phyloP scores from a whole-genome alignment of 1,140 invertebrate genomes.

The Sesamia nonagrioides region DNA sequence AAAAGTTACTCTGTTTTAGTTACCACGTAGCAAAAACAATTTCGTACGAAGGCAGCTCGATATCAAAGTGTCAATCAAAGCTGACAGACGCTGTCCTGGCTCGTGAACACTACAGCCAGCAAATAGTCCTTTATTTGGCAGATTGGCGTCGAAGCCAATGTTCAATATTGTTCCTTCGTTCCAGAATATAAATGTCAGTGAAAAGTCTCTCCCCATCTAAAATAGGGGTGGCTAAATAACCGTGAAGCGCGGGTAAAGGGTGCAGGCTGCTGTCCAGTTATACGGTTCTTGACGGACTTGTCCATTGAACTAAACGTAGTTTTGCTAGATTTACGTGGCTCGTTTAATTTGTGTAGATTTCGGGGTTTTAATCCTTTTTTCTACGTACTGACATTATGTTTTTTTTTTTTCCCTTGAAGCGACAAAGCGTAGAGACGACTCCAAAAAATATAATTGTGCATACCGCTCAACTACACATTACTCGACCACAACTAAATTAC shows the following conservation, averaged over 20 bases:
- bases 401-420: too few relatives aligned
- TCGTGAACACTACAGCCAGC: slow-evolving; percentile 6
- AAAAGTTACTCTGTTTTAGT: not conserved
- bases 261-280: slow-evolving; percentile 19
- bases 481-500: not conserved
- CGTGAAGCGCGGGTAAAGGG: slow-evolving; percentile 34
- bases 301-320: slow-evolving; percentile 15
- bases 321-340: slow-evolving; percentile 2
- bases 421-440: not conserved
- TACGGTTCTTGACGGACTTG: slow-evolving; percentile 25
- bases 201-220: not conserved
- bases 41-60: not conserved
- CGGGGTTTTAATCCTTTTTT: not conserved
- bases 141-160: slow-evolving; percentile 21
- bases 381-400: too few relatives aligned
- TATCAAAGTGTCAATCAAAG: slow-evolving; percentile 5
- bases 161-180: slow-evolving; percentile 5
- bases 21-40: not conserved
- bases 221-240: slow-evolving; percentile 34
- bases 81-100: slow-evolving; percentile 1
- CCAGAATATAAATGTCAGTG: slow-evolving; percentile 22
- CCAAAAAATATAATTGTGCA: not conserved
- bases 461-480: not conserved
- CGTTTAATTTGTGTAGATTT: slow-evolving; percentile 4
- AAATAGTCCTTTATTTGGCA: slow-evolving; percentile 11